Evolutionary conservation across 1,140 invertebrate species (phyloP).

Genomic region (Aplysia californica): DNA sequence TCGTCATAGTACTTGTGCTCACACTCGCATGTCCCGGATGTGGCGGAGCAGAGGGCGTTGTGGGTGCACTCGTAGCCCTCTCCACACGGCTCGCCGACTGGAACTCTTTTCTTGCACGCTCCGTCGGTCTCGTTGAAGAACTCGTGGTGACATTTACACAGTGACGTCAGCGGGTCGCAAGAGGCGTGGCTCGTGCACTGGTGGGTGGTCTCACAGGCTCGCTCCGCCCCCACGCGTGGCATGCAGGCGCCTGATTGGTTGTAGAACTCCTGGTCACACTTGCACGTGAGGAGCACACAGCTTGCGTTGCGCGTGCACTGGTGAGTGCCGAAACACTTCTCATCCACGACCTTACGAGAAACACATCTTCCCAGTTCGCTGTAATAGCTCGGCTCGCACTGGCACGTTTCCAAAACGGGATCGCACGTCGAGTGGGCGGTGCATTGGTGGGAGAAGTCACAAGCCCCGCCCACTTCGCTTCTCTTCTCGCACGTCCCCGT

Average conservation of each 20-base stretch:
- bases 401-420: conserved; percentile 5
- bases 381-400: conserved; percentile 19
- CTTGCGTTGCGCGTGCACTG: conserved; percentile 24
- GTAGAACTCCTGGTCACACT: conserved; percentile 28
- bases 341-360: conserved; percentile 12
- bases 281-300: conserved; percentile 14
- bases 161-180: neutral
- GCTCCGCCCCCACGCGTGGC: neutral
- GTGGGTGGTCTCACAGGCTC: neutral
- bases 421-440: conserved; percentile 22
- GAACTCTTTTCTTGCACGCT: neutral
- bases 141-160: neutral
- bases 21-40: conserved; percentile 22
- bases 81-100: conserved; percentile 17
- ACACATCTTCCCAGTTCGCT: conserved; percentile 2
- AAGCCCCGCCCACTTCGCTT: conserved; percentile 8
- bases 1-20: no score
- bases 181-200: neutral
- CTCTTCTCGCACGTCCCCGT: conserved; percentile 20
- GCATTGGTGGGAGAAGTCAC: conserved; percentile 13
- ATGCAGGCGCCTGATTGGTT: conserved; percentile 18
- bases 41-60: conserved; percentile 12
- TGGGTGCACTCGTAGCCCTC: conserved; percentile 19
- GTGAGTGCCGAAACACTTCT: conserved; percentile 10
- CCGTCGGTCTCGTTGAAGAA: neutral